Evolutionary conservation across 2,113 vertebrate species (phyloP), one percentile per base, ranked within the genome.

Genomic region (Lampris megalopsis): DNA sequence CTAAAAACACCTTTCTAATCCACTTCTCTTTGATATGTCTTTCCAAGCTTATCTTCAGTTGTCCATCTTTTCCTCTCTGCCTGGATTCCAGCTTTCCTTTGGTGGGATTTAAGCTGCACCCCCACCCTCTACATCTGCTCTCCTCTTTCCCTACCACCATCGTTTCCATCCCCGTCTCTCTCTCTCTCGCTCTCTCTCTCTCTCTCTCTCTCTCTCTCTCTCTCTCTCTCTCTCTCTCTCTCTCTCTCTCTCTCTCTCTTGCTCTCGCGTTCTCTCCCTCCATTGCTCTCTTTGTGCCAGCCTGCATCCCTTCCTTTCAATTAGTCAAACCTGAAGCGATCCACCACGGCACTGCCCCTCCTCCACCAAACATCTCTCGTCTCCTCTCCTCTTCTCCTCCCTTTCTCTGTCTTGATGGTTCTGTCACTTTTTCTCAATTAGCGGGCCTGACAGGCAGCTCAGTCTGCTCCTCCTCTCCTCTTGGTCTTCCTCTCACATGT

Each of bases 361-460:
- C 90, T 86, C 83, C 38, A 43, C 75, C 78, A 83, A 85, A 79
- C 80, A 80, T 71, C 64, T 61, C 68, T 80, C 77, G 45, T 75
- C 82, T 85, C 69, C 78, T 69, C 72, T 68, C 48, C 68, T 75
- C 69, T 73, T 84, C 84, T 81, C 84, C 85, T 88, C 88, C 75
- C 85, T 81, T 69, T 84, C 74, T 48, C 71, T 82, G 83, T 87
- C 87, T 88, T 76, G 79, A 89, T 90, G 84, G 69, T 80, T 92
- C 85, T 90, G 86, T 92, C 91, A 89, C 85, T 85, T 92, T 91
- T 92, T 92, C 89, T 93, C 86, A 93, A 92, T 94, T 93, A 93
- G 92, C 54, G 9, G 63, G 82, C 81, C 70, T 91, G 92, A 93
- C 89, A 88, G 86, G 84, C 91, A 89, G 84, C 81, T 92, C 83